Conservation (phyloP, 2,797 vertebrate genomes). For the Enteromius fasciolatus region DNA sequence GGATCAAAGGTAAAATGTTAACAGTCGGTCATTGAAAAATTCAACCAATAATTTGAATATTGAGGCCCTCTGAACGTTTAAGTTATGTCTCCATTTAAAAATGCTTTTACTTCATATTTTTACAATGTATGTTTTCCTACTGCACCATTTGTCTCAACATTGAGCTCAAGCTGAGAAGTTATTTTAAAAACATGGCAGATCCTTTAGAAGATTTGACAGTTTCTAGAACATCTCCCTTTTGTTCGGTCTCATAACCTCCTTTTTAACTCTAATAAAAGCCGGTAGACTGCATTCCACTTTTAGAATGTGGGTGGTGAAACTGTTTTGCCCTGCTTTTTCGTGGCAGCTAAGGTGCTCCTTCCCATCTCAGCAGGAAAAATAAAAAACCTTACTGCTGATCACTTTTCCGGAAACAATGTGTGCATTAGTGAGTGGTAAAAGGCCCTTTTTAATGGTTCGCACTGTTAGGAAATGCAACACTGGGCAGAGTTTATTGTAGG, state of each 20-base stretch:
- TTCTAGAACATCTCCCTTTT: slow-evolving; percentile 53
- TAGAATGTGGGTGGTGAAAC: slow-evolving; percentile 59
- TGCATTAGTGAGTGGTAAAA: slow-evolving; percentile 62
- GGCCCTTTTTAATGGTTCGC: slow-evolving; percentile 60
- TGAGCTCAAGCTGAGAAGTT: neutral
- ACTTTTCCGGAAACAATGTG: slow-evolving; percentile 61
- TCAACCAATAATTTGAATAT: neutral
- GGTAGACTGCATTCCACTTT: slow-evolving; percentile 56
- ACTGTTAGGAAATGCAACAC: slow-evolving; percentile 61
- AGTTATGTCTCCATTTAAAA: neutral
- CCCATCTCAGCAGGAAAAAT: slow-evolving; percentile 51
- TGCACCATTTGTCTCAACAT: slow-evolving; percentile 11
- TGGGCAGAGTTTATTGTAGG: slow-evolving; percentile 54
- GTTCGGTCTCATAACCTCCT: slow-evolving; percentile 60
- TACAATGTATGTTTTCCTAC: slow-evolving; percentile 3
- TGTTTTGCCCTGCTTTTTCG: slow-evolving; percentile 57
- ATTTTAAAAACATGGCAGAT: slow-evolving; percentile 34
- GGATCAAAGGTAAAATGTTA: neutral
- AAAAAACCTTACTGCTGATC: slow-evolving; percentile 62
- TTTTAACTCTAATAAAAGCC: slow-evolving; percentile 61
- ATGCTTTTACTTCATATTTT: neutral
- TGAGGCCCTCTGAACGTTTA: neutral
- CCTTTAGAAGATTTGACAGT: slow-evolving; percentile 38
- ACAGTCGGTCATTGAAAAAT: neutral
- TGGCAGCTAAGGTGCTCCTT: slow-evolving; percentile 42